Evolutionary conservation across 2,797 vertebrate genomes (phyloP).

Genomic region (Schizopygopsis pylzovi): DNA sequence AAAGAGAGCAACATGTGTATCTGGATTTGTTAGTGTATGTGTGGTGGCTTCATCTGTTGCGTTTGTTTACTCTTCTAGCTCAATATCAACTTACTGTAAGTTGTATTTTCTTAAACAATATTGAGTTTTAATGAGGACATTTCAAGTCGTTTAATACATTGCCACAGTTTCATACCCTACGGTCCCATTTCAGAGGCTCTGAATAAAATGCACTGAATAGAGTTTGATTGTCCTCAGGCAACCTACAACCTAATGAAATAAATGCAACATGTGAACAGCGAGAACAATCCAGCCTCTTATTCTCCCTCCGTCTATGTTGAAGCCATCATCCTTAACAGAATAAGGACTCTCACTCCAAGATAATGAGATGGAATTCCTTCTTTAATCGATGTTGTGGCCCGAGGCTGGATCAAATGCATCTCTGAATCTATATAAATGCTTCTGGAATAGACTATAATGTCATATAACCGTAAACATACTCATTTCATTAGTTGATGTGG

Average conservation of each 20-base stretch:
- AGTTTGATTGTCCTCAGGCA: constrained; percentile 32
- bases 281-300: constrained; percentile 41
- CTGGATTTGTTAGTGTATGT: not conserved
- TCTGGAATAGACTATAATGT: constrained; percentile 28
- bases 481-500: constrained; percentile 30
- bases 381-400: constrained; percentile 32
- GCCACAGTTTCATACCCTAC: not conserved
- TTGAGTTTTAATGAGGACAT: not conserved
- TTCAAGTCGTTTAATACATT: not conserved
- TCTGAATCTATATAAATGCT: constrained; percentile 16
- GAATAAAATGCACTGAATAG: constrained; percentile 20
- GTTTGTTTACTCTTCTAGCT: not conserved
- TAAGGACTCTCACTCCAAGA: constrained; percentile 20
- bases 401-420: constrained; percentile 24
- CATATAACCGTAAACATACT: constrained; percentile 27
- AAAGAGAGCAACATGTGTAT: not conserved
- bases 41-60: not conserved
- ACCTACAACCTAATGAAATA: constrained; percentile 30
- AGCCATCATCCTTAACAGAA: constrained; percentile 25
- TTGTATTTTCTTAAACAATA: not conserved
- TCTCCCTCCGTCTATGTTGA: constrained; percentile 13
- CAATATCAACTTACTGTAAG: not conserved
- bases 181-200: constrained; percentile 7
- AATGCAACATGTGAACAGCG: constrained; percentile 36
- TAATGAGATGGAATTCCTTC: constrained; percentile 45